Evolutionary conservation across 2,113 vertebrate genomes (phyloP), one percentile per base, ranked within the genome.

Genomic region (Tragelaphus strepsiceros): DNA sequence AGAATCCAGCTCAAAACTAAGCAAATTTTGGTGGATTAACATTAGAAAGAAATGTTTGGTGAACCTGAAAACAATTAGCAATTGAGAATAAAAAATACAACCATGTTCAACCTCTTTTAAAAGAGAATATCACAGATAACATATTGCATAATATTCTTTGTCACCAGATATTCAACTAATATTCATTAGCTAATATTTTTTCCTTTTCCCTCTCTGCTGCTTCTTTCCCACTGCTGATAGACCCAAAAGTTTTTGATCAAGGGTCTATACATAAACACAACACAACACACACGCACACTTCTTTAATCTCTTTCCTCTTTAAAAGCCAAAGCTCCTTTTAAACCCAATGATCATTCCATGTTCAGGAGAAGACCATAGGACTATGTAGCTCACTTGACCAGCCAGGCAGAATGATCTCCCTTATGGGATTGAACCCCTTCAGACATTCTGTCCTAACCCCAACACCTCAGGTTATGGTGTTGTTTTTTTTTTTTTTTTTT

Each of bases 381-480:
- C 14, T 28, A 30, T 16, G 12, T 15, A 67, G 16, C 22, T 2
- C 22, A 51, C 3, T 6, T 87, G 46, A 28, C 91, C 28, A 35
- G 67, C 39, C 0, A 0, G 39, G 61, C 16, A 6, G 22, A 61
- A 24, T 5, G 39, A 15, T 64, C 83, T 86, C 78, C 94, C 24
- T 62, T 91, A 51, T 22, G 11, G 54, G 78, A 6, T 51, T 51
- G 16, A 97, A 62, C 32, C 88, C 93, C 86, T 91, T 95, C 30
- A 43, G 94, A 58, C 35, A 96, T 96, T 97, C 91, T 62, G 56
- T 89, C 93, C 96, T 97, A 83, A 97, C 94, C 95, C 82, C 97
- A 96, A 74, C 96, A 98, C 97, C 93, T 97, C 96, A 97, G 86
- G 78, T 93, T 97, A 96, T 89, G 88, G 93, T 43, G 93, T 96